phyloP scores from a whole-genome alignment of 2,113 vertebrate genomes.

The Grammomys surdaster region DNA sequence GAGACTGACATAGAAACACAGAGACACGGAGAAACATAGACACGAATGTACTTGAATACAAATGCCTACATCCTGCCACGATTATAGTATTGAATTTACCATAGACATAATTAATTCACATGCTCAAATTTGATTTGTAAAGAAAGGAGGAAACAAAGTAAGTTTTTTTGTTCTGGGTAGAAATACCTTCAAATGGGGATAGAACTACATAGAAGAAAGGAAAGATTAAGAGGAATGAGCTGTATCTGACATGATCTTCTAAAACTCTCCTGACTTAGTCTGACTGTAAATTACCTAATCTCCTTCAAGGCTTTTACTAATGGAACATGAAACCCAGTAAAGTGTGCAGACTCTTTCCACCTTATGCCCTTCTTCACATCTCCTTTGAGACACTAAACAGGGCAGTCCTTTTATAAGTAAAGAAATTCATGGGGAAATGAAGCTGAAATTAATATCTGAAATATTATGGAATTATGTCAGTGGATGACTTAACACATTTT shows the following conservation, averaged over 20 bases:
- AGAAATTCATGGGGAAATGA: constrained; percentile 61
- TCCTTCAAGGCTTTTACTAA: constrained; percentile 33
- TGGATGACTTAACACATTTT: constrained; percentile 27
- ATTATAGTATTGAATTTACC: not conserved
- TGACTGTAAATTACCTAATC: constrained; percentile 10
- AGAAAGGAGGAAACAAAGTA: not conserved
- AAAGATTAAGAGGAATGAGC: not conserved
- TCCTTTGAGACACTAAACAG: constrained; percentile 14
- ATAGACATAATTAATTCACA: not conserved
- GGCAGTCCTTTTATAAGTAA: not conserved
- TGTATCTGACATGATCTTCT: not conserved
- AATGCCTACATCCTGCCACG: not conserved
- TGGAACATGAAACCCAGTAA: constrained; percentile 51
- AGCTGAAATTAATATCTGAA: constrained; percentile 59
- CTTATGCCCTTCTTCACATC: constrained; percentile 26
- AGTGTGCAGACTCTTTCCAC: constrained; percentile 9
- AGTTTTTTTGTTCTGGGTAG: not conserved
- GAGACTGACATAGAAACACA: not conserved
- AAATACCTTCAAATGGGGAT: constrained; percentile 1
- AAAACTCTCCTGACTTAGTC: not conserved
- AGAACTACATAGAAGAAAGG: not conserved
- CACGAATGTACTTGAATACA: not conserved
- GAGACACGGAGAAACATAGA: not conserved
- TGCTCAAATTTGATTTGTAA: not conserved
- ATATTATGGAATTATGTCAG: constrained; percentile 42